Evolutionary conservation across 2,797 vertebrate species (phyloP).

Genomic region (Coregonus sp.): DNA sequence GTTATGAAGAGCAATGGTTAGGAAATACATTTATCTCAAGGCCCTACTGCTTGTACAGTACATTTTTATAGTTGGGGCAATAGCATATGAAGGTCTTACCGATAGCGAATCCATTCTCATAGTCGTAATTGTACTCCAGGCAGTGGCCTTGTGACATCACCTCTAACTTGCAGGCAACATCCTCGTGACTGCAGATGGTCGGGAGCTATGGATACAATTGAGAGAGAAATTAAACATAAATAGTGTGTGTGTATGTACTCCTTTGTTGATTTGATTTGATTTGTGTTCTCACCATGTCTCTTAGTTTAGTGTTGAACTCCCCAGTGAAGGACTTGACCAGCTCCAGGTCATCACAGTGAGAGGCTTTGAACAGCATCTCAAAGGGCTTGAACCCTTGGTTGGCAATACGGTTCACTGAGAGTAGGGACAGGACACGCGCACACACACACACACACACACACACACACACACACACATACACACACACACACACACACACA

Average conservation of each 20-base stretch:
- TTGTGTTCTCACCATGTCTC: conserved; percentile 83
- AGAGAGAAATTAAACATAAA: neutral
- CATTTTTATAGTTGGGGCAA: neutral
- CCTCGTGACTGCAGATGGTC: conserved; percentile 86
- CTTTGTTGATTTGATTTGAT: too few species aligned
- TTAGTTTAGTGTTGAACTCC: conserved; percentile 86
- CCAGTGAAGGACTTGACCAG: conserved; percentile 88
- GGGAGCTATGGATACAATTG: conserved; percentile 79
- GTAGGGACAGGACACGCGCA: neutral
- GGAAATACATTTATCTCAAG: neutral
- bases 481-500: neutral
- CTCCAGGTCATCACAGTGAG: conserved; percentile 87
- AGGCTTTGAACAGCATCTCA: conserved; percentile 95
- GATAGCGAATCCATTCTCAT: conserved; percentile 97
- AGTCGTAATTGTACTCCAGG: conserved; percentile 97
- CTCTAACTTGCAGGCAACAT: conserved; percentile 91
- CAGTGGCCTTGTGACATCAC: conserved; percentile 88
- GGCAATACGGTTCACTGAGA: conserved; percentile 91
- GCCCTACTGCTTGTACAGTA: neutral
- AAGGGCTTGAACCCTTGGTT: conserved; percentile 97
- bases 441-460: neutral
- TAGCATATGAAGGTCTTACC: conserved; percentile 70
- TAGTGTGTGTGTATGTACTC: neutral
- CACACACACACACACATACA: neutral
- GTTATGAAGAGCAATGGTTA: neutral